Base-by-base conservation (phyloP, 2,888 invertebrate genomes). In the Luperina nickerlii region DNA sequence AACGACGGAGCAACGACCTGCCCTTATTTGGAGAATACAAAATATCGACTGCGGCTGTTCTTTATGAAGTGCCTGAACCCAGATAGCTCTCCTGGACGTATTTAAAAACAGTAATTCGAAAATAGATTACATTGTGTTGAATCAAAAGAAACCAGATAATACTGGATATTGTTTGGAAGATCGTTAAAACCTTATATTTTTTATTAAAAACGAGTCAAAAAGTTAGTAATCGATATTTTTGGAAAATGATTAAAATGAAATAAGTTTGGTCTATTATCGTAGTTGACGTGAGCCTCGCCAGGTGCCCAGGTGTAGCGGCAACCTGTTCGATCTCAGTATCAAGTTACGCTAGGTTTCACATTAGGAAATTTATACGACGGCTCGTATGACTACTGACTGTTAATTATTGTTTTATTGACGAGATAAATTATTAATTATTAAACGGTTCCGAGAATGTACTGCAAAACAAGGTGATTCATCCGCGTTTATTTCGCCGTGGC, bases 401-500 rank as follows among this genome's bases (percentile, higher is more conserved):
- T 96, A 95, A 96, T 96, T 95, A 96, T 96, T 96, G 94, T 95
- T 95, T 95, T 96, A 96, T 95, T 94, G 94, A 93, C 89, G 92
- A 95, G 93, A 95, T 96, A 96, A 96, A 95, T 95, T 95, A 95
- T 94, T 93, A 94, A 95, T 95, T 95, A 95, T 95, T 96, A 95
- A 95, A 95, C 93, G 94, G 88, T 96, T 96, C 96, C 92, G 89
- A 94, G 96, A 96, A 96, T 91, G 89, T 91, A 93, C 93, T 95
- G 96, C 96, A 96, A 96, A 96, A 96, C 96, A 96, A 96, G 93
- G 91, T 96, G 96, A 96, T 94, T 97, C 96, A 96, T 94, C 90
- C 89, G 90, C 90, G 91, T 90, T 92, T 93, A 93, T 93, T 94
- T 94, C 90, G 91, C 91, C 89, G 91, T 83, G 88, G 84, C 84